Conservation (phyloP, 2,113 vertebrate genomes). For the Hucho hucho region DNA sequence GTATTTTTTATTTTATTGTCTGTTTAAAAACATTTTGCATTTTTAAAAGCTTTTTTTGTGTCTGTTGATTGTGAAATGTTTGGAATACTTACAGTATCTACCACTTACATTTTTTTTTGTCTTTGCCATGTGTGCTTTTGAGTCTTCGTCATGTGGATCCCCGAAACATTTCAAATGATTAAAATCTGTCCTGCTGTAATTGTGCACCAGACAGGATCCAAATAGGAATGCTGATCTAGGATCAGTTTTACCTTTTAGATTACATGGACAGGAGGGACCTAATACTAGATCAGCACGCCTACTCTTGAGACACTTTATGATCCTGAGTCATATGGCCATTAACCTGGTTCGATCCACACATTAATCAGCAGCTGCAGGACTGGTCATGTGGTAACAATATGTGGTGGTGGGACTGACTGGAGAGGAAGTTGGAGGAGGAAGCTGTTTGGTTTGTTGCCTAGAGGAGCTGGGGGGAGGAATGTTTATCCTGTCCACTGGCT, state of each 20-base stretch:
- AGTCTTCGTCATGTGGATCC: too few relatives aligned
- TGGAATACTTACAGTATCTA: too few relatives aligned
- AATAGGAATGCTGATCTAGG: not conserved
- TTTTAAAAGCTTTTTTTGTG: too few relatives aligned
- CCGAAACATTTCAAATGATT: too few relatives aligned
- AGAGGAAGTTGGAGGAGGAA: constrained; percentile 32
- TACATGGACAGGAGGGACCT: too few relatives aligned
- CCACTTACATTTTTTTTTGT: too few relatives aligned
- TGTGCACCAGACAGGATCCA: too few relatives aligned
- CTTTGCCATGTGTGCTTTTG: too few relatives aligned
- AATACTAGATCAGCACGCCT: not conserved
- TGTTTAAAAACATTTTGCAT: too few relatives aligned
- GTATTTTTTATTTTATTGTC: too few relatives aligned
- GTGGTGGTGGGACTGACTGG: constrained; percentile 16
- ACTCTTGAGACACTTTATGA: not conserved
- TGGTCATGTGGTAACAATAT: constrained; percentile 35
- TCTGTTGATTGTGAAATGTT: too few relatives aligned
- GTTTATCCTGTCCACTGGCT: constrained; percentile 44
- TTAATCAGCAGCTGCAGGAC: not conserved
- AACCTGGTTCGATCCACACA: not conserved
- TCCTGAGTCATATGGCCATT: not conserved
- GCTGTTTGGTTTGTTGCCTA: constrained; percentile 27
- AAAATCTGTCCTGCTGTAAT: not conserved
- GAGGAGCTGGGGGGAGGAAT: constrained; percentile 33
- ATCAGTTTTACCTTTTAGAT: not conserved